Percentiles rank a stretch among this genome's conserved stretches.
phyloP scores from a whole-genome alignment of 2,888 invertebrate species.

The Thymelicus lineola region DNA sequence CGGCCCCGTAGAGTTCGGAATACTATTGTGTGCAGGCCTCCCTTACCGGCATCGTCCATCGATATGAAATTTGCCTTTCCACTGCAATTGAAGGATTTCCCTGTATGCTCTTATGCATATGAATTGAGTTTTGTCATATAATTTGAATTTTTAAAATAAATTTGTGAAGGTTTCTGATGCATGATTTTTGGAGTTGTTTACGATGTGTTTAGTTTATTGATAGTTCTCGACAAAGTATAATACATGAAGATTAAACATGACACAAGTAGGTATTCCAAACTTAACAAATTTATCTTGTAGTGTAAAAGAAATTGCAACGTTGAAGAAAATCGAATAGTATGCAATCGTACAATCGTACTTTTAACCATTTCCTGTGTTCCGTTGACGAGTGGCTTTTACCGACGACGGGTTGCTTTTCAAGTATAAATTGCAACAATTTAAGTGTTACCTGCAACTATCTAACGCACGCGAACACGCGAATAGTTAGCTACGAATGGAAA shows the following conservation, averaged over 20 bases:
- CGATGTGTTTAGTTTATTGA: too few species aligned
- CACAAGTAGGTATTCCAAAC: too few species aligned
- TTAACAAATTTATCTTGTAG: too few species aligned
- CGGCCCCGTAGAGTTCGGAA: constrained; percentile 47
- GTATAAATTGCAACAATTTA: constrained; percentile 83
- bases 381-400: constrained; percentile 69
- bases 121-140: background rate
- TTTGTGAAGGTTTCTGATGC: too few species aligned
- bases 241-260: too few species aligned
- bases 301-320: too few species aligned
- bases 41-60: constrained; percentile 48
- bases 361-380: constrained; percentile 73
- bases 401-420: constrained; percentile 68
- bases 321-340: background rate
- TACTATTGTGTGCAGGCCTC: constrained; percentile 49
- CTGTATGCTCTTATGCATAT: constrained; percentile 31
- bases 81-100: constrained; percentile 38
- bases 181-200: too few species aligned
- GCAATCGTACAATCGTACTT: constrained; percentile 57
- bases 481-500: constrained; percentile 57
- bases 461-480: constrained; percentile 81
- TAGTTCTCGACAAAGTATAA: too few species aligned
- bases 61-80: constrained; percentile 45
- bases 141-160: too few species aligned
- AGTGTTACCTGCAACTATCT: constrained; percentile 75